Base-by-base conservation (phyloP, 2,888 invertebrate species). In the Iselma pallidipennis region DNA sequence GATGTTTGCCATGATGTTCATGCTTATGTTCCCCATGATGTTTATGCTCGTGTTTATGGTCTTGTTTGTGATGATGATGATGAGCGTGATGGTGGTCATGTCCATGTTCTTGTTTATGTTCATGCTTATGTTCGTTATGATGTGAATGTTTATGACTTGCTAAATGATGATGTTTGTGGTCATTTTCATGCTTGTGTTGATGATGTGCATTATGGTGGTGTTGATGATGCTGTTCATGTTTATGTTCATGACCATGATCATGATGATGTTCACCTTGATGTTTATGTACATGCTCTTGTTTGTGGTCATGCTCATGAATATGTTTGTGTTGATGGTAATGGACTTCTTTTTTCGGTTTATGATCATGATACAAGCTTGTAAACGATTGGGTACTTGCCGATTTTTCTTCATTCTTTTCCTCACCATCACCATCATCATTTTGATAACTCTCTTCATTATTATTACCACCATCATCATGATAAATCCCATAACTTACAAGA, bases 251-350 rank as follows among this genome's bases (percentile, higher is more conserved):
- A 7, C 54, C 28, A 48, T 70, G 70, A n/a, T 66, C 53, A 31
- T 64, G 64, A 1, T 45, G n/a, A 37, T 64, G 64, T 10, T 61
- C 61, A n/a, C 66, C 63, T 52, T 66, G 60, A 33, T 69, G 69
- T 49, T 67, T 55, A 28, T 69, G 69, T 1, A 61, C 54, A 19
- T 69, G 69, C 6, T 66, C 67, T 52, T 69, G 69, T 49, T 69
- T 67, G 23, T 69, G 69, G 21, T 66, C 52, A 55, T 70, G 69
- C 19, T 68, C 61, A 37, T 70, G 69, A 2, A 70, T 31, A 49
- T 70, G 69, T 37, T 68, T 62, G 59, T 70, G 69, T 55, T 70
- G 59, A 49, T 70, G 69, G 45, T 70, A 70, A 48, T 70, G 69
- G 1, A 70, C 68, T 61, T 70, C 69, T 28, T 59, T 67, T 29